phyloP scores from a whole-genome alignment of 2,797 vertebrate species.

The Champsocephalus esox region DNA sequence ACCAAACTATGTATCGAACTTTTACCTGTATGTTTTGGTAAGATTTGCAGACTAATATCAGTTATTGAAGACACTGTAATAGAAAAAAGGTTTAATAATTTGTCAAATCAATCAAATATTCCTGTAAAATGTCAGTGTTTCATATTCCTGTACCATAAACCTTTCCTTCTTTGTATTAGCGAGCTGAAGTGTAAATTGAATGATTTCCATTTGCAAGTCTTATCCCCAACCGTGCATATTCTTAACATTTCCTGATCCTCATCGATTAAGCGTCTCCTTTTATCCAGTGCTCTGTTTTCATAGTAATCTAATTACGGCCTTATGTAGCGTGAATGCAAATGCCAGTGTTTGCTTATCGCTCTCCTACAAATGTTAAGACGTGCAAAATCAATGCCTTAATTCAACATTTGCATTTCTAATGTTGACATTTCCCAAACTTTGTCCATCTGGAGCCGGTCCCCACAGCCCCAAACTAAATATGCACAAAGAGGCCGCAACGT shows the following conservation, averaged over 20 bases:
- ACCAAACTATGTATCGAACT: slow-evolving; percentile 14
- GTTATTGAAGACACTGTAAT: slow-evolving; percentile 22
- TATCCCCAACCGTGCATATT: slow-evolving; percentile 40
- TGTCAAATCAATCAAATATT: slow-evolving; percentile 18
- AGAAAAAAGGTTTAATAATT: slow-evolving; percentile 7
- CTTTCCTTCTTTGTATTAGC: neutral
- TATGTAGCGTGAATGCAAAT: slow-evolving; percentile 59
- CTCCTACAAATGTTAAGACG: slow-evolving; percentile 78
- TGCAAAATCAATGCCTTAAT: slow-evolving; percentile 80
- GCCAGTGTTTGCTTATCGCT: slow-evolving; percentile 65
- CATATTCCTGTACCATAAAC: slow-evolving; percentile 31
- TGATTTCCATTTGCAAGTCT: slow-evolving; percentile 15
- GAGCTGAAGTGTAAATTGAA: slow-evolving; percentile 32
- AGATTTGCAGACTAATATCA: neutral
- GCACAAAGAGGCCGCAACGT: slow-evolving; percentile 27
- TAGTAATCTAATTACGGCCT: slow-evolving; percentile 58
- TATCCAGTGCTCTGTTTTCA: slow-evolving; percentile 48
- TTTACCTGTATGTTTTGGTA: slow-evolving; percentile 46
- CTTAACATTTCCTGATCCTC: slow-evolving; percentile 28
- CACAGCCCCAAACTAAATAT: slow-evolving; percentile 49
- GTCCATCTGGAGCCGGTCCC: slow-evolving; percentile 59
- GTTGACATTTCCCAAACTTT: slow-evolving; percentile 74
- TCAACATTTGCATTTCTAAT: slow-evolving; percentile 83
- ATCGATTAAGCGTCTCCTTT: slow-evolving; percentile 52
- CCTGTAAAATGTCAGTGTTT: slow-evolving; percentile 46